These are phyloP conservation scores for Colinus virginianus DNA, from an alignment of 2,113 vertebrate genomes.

Conservation along the genomic window DNA sequence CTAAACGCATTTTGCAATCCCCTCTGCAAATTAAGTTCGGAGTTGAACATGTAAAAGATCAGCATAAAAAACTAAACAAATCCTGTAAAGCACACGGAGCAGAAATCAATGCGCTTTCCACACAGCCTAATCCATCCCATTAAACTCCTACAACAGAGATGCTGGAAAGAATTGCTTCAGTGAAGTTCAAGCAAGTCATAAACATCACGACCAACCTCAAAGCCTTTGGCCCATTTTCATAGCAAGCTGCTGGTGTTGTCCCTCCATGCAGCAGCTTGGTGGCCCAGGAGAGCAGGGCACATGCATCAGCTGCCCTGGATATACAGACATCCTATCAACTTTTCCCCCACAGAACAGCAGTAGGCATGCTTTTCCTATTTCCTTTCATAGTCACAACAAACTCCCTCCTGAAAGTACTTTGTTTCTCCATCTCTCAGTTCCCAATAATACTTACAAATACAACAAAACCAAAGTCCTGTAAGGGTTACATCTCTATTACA, in stretches of 20 bases:
- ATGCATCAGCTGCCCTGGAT: background rate
- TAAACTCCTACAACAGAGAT: background rate
- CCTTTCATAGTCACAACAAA: background rate
- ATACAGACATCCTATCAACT: background rate
- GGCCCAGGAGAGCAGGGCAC: background rate
- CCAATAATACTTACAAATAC: background rate
- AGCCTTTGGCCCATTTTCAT: background rate
- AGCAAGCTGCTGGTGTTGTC: background rate
- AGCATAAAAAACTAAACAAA: constrained; percentile 18
- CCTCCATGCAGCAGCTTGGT: background rate
- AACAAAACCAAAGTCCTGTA: background rate
- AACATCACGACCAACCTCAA: background rate
- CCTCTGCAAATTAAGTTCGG: constrained; percentile 28
- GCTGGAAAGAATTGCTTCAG: background rate
- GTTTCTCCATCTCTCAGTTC: background rate
- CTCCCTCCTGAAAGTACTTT: background rate
- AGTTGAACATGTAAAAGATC: constrained; percentile 17
- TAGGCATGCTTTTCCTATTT: background rate
- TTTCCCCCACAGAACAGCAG: background rate
- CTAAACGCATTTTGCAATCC: constrained; percentile 35
- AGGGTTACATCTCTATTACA: background rate
- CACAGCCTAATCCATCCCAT: background rate
- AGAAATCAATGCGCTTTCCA: background rate
- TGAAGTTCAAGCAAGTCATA: constrained; percentile 18
- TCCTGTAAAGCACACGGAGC: background rate